These are phyloP conservation scores for Pycnomerus fuliginosus DNA, from an alignment of 2,888 invertebrate species.

Conservation along the genomic window DNA sequence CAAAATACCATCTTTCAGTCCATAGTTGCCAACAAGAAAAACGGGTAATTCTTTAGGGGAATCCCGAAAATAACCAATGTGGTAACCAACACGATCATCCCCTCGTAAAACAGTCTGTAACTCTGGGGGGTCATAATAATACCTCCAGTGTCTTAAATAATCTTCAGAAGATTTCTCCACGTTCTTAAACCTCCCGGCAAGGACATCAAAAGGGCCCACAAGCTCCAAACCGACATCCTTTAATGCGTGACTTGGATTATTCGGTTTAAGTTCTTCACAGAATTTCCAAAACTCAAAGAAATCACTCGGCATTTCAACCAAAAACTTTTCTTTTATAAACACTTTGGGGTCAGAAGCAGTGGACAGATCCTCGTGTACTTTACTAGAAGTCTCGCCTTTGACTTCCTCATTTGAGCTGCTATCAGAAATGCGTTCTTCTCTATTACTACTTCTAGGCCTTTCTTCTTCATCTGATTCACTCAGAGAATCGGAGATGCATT, in stretches of 20 bases:
- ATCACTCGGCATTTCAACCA: slow-evolving; percentile 86
- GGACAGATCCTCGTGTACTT: no score
- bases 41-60: slow-evolving; percentile 70
- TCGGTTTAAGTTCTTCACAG: slow-evolving; percentile 59
- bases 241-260: slow-evolving; percentile 64
- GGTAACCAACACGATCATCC: slow-evolving; percentile 69
- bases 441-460: slow-evolving; percentile 11
- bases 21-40: slow-evolving; percentile 76
- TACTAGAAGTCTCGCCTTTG: neutral
- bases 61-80: slow-evolving; percentile 91
- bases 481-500: slow-evolving; percentile 5
- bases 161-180: slow-evolving; percentile 54
- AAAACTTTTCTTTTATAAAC: slow-evolving; percentile 71
- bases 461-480: slow-evolving; percentile 36
- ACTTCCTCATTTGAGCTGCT: slow-evolving; percentile 49
- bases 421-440: slow-evolving; percentile 2
- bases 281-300: slow-evolving; percentile 85
- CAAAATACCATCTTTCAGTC: slow-evolving; percentile 65
- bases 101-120: slow-evolving; percentile 80
- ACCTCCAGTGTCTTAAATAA: slow-evolving; percentile 84
- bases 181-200: slow-evolving; percentile 55
- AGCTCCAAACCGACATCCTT: slow-evolving; percentile 67
- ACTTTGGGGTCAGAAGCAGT: slow-evolving; percentile 42
- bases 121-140: slow-evolving; percentile 92
- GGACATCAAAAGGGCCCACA: slow-evolving; percentile 86